Conservation (phyloP, 2,113 vertebrate species). For the Gavia stellata region DNA sequence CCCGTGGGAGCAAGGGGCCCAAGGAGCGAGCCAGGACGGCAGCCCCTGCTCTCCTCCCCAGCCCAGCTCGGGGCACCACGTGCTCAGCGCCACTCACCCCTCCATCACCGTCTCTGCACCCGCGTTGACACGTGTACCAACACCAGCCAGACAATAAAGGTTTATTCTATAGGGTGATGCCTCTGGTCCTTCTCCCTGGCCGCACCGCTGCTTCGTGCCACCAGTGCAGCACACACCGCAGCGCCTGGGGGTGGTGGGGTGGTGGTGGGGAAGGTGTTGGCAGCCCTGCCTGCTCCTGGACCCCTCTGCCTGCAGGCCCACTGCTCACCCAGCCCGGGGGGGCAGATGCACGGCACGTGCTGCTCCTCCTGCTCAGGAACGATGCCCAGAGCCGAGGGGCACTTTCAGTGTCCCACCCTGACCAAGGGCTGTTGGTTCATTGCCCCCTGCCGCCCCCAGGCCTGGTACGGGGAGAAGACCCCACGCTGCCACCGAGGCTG, state of each 20-base stretch:
- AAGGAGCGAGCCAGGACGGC: not conserved
- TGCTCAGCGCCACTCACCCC: not conserved
- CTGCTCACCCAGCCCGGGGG: not conserved
- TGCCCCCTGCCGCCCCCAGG: accelerated
- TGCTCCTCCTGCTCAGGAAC: not conserved
- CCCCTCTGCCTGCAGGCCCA: not conserved
- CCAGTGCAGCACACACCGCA: accelerated
- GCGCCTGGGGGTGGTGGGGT: accelerated
- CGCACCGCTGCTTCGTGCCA: not conserved
- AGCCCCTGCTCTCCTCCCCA: not conserved
- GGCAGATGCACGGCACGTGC: accelerated
- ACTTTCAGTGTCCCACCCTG: not conserved
- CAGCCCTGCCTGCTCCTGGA: not conserved
- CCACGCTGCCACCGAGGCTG: accelerated
- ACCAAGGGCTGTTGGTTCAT: not conserved
- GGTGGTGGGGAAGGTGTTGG: too few species aligned
- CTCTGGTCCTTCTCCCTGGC: not conserved
- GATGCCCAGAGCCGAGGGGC: not conserved
- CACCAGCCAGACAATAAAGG: conserved; percentile 58
- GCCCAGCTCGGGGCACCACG: not conserved
- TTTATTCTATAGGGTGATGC: not conserved
- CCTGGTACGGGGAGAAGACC: not conserved
- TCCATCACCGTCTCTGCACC: not conserved
- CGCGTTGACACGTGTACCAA: not conserved
- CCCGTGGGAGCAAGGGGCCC: not conserved